Evolutionary conservation across 2,113 vertebrate species (phyloP).

Genomic region (Nycticebus coucang): DNA sequence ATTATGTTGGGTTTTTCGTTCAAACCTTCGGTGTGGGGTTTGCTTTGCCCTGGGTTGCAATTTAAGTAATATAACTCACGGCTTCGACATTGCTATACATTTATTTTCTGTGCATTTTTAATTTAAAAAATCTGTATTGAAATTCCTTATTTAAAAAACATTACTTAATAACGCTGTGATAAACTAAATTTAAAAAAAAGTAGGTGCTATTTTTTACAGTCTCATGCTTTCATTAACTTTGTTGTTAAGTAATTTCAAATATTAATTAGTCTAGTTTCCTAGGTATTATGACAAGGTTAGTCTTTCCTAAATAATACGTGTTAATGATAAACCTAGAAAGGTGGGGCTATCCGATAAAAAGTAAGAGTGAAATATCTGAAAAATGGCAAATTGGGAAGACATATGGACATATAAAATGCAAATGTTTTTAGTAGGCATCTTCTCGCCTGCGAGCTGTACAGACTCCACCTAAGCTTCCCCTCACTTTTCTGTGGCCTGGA

Average conservation of each 20-base stretch:
- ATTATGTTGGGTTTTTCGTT: neutral
- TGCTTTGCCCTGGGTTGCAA: neutral
- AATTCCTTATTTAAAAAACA: neutral
- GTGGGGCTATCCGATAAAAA: neutral
- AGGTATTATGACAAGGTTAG: neutral
- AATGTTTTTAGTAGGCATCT: neutral
- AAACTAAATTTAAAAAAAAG: neutral
- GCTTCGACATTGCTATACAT: neutral
- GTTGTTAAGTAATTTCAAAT: neutral
- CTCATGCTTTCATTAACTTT: neutral
- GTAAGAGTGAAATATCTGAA: neutral
- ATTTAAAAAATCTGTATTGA: neutral
- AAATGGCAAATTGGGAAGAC: neutral
- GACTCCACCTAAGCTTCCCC: neutral
- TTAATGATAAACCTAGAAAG: neutral
- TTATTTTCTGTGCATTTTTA: neutral
- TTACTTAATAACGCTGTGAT: neutral
- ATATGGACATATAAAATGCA: neutral
- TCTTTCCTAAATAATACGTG: neutral
- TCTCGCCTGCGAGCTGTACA: neutral
- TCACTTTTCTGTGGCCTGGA: neutral
- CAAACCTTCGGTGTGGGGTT: neutral
- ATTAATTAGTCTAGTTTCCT: neutral
- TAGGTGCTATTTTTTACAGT: neutral
- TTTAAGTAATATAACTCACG: neutral